Percentiles rank a stretch among this genome's conserved stretches.
Evolutionary conservation across 2,113 vertebrate genomes (phyloP).

Genomic region (Perca fluviatilis): DNA sequence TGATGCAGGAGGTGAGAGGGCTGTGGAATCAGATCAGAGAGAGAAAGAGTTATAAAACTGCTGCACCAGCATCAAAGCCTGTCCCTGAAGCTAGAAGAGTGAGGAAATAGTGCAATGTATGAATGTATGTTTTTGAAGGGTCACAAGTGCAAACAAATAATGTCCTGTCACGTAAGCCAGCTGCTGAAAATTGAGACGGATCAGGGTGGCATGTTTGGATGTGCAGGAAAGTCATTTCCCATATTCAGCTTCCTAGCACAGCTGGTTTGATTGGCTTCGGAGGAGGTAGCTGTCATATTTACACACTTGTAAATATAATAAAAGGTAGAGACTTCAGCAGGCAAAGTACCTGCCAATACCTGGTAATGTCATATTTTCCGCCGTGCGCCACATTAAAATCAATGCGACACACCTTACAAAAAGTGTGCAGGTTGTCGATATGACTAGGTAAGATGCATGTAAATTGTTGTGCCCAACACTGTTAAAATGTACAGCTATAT

Average conservation of each 20-base stretch:
- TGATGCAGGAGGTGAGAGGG: constrained; percentile 44
- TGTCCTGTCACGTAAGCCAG: background rate
- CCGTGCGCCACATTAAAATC: no score
- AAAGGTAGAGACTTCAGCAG: no score
- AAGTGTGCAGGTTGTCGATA: no score
- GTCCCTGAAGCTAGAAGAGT: constrained; percentile 14
- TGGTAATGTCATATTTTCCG: no score
- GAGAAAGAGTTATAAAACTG: constrained; percentile 5
- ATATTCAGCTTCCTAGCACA: background rate
- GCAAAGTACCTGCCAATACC: no score
- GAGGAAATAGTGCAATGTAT: background rate
- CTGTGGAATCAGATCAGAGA: constrained; percentile 5
- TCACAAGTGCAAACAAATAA: background rate
- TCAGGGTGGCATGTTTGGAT: background rate
- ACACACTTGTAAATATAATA: no score
- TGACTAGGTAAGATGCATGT: no score
- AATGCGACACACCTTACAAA: no score
- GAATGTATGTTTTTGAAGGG: constrained; percentile 1
- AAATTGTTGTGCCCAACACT: no score
- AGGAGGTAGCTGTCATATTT: no score
- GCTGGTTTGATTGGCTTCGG: background rate
- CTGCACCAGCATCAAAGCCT: constrained; percentile 1
- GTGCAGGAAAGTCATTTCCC: background rate
- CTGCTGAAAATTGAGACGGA: background rate
- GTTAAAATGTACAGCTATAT: no score